Conservation (phyloP, 53 echinoderm and acorn worm genomes). For the Actinopyga echinites region DNA sequence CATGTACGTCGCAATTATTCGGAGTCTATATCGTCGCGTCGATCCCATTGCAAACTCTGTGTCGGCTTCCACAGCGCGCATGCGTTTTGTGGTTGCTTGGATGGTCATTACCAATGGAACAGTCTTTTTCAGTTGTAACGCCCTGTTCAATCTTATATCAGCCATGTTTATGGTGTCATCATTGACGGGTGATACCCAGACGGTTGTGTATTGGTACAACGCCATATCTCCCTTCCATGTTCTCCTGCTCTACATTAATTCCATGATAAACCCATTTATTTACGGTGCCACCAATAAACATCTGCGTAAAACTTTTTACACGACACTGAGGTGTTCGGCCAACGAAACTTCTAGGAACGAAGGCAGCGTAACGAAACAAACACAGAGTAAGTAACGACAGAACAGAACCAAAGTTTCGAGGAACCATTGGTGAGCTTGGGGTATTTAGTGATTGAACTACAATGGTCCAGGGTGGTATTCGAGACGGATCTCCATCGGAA, state of each 20-base stretch:
- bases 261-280: slow-evolving; percentile 70
- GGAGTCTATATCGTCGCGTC: slow-evolving; percentile 43
- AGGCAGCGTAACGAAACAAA: no score
- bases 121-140: slow-evolving; percentile 64
- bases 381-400: no score
- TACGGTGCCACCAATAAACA: slow-evolving; percentile 62
- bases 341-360: no score
- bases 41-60: slow-evolving; percentile 22
- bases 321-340: slow-evolving; percentile 49
- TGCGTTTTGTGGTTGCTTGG: slow-evolving; percentile 73
- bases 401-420: no score
- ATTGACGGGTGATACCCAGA: slow-evolving; percentile 39
- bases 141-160: slow-evolving; percentile 70
- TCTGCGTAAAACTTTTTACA: slow-evolving; percentile 64
- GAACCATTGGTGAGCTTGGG: no score
- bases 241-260: slow-evolving; percentile 72
- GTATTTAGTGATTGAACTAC: no score
- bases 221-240: slow-evolving; percentile 63
- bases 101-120: slow-evolving; percentile 81
- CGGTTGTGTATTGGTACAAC: slow-evolving; percentile 13
- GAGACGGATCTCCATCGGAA: no score
- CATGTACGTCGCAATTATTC: slow-evolving; percentile 68
- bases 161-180: slow-evolving; percentile 54
- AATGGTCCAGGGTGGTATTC: no score
- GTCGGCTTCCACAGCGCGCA: slow-evolving; percentile 48